A percentile compares a stretch with the other conserved stretches of the same genome.
Evolutionary conservation across 2,797 vertebrate species (phyloP).

Genomic region (Lagocephalus sceleratus): DNA sequence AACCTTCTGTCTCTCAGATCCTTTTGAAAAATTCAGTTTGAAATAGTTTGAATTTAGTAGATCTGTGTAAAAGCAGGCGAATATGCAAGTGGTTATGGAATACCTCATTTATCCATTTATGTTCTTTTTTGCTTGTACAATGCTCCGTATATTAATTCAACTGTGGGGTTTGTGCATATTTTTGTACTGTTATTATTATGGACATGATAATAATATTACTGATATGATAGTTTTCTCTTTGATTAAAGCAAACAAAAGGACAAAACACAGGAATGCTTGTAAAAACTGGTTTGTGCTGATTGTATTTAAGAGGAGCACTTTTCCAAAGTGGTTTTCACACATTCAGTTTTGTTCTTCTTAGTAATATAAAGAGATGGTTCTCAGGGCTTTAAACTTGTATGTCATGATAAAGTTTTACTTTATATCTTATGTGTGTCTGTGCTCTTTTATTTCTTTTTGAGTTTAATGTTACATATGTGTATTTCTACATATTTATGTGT

Average conservation of each 20-base stretch:
- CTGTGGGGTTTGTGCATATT: constrained; percentile 81
- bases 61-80: constrained; percentile 74
- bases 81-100: constrained; percentile 79
- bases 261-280: constrained; percentile 76
- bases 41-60: constrained; percentile 55
- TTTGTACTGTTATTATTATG: constrained; percentile 79
- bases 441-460: constrained; percentile 3
- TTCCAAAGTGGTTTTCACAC: constrained; percentile 78
- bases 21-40: constrained; percentile 60
- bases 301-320: constrained; percentile 83
- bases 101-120: constrained; percentile 79
- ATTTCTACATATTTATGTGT: too few relatives aligned
- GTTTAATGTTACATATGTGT: too few relatives aligned
- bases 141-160: constrained; percentile 77
- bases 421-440: constrained; percentile 68
- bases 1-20: constrained; percentile 64
- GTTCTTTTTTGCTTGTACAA: constrained; percentile 75
- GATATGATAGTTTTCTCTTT: constrained; percentile 77
- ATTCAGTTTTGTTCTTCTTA: constrained; percentile 81
- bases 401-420: constrained; percentile 83
- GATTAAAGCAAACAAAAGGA: constrained; percentile 70
- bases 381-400: constrained; percentile 83
- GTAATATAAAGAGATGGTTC: constrained; percentile 82
- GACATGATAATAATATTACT: constrained; percentile 77
- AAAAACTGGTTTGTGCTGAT: constrained; percentile 81